phyloP scores from a whole-genome alignment of 2,797 vertebrate species.

The Masticophis lateralis region DNA sequence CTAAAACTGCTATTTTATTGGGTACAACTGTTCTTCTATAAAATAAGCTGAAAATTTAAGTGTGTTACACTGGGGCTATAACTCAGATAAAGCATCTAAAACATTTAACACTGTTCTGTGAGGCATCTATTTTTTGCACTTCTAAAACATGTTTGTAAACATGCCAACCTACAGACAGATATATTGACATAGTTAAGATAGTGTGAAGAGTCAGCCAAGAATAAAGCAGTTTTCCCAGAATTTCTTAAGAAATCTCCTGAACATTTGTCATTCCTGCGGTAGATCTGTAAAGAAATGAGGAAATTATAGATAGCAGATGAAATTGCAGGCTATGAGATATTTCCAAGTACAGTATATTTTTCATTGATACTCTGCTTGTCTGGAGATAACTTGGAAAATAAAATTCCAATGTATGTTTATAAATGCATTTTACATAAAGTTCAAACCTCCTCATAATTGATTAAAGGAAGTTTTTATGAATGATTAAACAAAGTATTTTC shows the following conservation, averaged over 20 bases:
- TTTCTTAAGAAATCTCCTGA: not conserved
- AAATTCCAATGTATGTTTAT: not conserved
- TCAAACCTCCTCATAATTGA: not conserved
- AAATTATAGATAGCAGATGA: not conserved
- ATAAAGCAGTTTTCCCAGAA: constrained; percentile 39
- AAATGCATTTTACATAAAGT: not conserved
- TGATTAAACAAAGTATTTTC: not conserved
- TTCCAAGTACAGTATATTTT: not conserved
- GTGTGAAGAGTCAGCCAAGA: constrained; percentile 37
- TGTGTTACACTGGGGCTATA: not conserved
- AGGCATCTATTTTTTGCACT: constrained; percentile 29
- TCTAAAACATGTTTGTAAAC: constrained; percentile 39
- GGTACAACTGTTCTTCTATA: not conserved
- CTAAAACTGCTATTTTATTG: not conserved
- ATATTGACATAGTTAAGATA: not conserved
- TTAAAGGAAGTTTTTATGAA: not conserved
- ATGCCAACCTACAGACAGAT: constrained; percentile 35
- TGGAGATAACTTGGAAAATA: not conserved
- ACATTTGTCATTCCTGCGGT: not conserved
- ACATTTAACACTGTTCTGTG: not conserved
- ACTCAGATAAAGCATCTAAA: not conserved
- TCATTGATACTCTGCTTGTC: not conserved
- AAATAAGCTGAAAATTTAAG: not conserved
- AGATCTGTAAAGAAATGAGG: not conserved
- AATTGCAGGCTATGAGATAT: not conserved